phyloP scores from a whole-genome alignment of 2,888 invertebrate genomes.

The Spilosoma lubricipeda region DNA sequence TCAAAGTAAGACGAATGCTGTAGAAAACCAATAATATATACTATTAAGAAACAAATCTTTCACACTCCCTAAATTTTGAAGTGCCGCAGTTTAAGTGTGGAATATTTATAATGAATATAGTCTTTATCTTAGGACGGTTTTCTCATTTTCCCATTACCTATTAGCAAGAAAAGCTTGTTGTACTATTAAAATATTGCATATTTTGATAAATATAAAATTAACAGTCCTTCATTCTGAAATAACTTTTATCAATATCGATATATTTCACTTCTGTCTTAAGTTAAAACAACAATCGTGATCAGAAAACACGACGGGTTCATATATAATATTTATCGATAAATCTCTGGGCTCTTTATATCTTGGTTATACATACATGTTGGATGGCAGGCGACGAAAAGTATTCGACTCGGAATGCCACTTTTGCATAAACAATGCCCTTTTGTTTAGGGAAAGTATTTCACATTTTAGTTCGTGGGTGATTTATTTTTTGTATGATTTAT shows the following conservation, averaged over 20 bases:
- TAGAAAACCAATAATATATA: constrained; percentile 50
- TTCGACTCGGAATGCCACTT: constrained; percentile 81
- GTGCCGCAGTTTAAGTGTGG: constrained; percentile 26
- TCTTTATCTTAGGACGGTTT: background rate
- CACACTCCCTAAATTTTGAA: constrained; percentile 37
- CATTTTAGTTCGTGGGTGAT: constrained; percentile 81
- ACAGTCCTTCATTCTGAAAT: constrained; percentile 46
- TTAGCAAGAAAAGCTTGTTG: background rate
- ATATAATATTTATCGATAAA: constrained; percentile 80
- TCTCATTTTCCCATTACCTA: background rate
- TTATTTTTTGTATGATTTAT: constrained; percentile 85
- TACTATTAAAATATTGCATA: background rate
- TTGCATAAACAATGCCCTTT: constrained; percentile 85
- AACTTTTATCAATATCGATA: constrained; percentile 62
- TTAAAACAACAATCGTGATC: constrained; percentile 80
- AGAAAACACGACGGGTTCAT: constrained; percentile 77
- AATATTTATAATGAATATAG: background rate
- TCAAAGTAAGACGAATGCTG: constrained; percentile 63
- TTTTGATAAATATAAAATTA: constrained; percentile 29
- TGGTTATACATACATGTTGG: constrained; percentile 49
- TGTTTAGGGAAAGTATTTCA: constrained; percentile 86
- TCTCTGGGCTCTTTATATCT: constrained; percentile 66
- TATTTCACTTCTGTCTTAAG: constrained; percentile 64
- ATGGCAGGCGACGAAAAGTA: constrained; percentile 84
- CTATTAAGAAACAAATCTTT: constrained; percentile 31